These are phyloP conservation scores for Champsocephalus gunnari DNA, from an alignment of 2,797 vertebrate species.

Conservation along the genomic window DNA sequence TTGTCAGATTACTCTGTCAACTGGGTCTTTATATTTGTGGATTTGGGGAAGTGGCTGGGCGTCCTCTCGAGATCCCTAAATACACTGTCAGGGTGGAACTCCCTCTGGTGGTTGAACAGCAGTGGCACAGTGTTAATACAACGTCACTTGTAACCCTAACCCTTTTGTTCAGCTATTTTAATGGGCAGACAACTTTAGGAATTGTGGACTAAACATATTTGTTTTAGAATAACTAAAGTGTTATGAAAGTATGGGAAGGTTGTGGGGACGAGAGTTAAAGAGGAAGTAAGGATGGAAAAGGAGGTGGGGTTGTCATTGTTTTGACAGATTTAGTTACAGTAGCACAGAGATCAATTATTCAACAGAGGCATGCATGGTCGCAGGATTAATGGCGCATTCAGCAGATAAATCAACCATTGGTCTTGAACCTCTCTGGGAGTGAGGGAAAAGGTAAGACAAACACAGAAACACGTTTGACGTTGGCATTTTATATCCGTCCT, in stretches of 20 bases:
- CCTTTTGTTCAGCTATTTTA: not conserved
- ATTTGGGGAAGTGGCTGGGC: constrained; percentile 42
- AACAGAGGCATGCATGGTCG: constrained; percentile 82
- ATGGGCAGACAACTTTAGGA: constrained; percentile 20
- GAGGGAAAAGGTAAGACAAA: constrained; percentile 76
- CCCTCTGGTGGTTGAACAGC: constrained; percentile 74
- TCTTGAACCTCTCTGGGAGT: constrained; percentile 77
- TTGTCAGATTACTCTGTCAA: constrained; percentile 66
- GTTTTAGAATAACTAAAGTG: constrained; percentile 34
- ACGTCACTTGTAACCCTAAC: constrained; percentile 34
- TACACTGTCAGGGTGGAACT: constrained; percentile 50
- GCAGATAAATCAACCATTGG: constrained; percentile 84
- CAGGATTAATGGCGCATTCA: constrained; percentile 85
- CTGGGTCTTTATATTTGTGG: constrained; percentile 63
- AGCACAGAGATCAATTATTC: constrained; percentile 87
- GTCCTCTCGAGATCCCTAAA: constrained; percentile 24
- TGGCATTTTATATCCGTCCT: constrained; percentile 74
- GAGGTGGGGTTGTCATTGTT: constrained; percentile 77
- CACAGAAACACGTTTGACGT: constrained; percentile 75
- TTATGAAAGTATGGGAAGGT: constrained; percentile 12
- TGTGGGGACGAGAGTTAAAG: constrained; percentile 40
- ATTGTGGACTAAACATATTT: constrained; percentile 14
- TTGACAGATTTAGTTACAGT: constrained; percentile 88
- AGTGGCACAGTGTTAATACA: constrained; percentile 41
- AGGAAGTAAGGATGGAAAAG: constrained; percentile 51